Base-by-base conservation (phyloP, 2,797 vertebrate genomes). In the Lagodon rhomboides region DNA sequence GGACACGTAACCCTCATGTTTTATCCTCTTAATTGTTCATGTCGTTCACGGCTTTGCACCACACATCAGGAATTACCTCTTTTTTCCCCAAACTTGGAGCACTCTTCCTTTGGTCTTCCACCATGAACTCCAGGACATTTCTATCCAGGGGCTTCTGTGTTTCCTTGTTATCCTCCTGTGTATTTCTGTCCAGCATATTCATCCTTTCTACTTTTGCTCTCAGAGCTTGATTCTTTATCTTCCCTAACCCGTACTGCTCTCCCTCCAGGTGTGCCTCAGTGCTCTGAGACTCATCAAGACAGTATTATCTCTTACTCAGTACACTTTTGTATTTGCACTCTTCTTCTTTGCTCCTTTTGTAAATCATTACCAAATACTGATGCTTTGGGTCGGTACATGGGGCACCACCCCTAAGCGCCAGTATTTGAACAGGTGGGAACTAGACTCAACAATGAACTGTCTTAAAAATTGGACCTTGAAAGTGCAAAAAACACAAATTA, bases 1-100 rank as follows among this genome's bases (percentile, higher is more conserved):
- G 92, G 93, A 53, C 10, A 34, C 34, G 9, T 34, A 34, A 34
- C 34, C 1, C 34, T 34, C 5, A 7, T 34, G 34, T 54, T 34
- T 51, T 13, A 58, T 46, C 41, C 15, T 23, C 12, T 41, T 10
- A 5, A 58, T 47, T 30, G 7, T 25, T 27, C 10, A n/a, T 12
- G 4, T 41, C 9, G 2, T 16, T 63, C 20, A 56, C 30, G 13
- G 6, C n/a, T 76, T 49, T 77, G 17, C 12, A 25, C 12, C 23
- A 30, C 23, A 43, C 56, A 54, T 53, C 11, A 25, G 12, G 46
- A 51, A 8, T 8, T 30, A 23, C 10, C 18, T 18, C 46, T 49
- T 13, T 30, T 51, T 44, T 34, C 15, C 15, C 25, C 3, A 11
- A 30, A n/a, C 27, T 27, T 43, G 3, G 20, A 30, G 4, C 16